A percentile compares a stretch with the other conserved stretches of the same genome.
These are phyloP conservation scores for Sarotherodon lohbergeri DNA, from an alignment of 2,113 vertebrate genomes.

Conservation along the genomic window DNA sequence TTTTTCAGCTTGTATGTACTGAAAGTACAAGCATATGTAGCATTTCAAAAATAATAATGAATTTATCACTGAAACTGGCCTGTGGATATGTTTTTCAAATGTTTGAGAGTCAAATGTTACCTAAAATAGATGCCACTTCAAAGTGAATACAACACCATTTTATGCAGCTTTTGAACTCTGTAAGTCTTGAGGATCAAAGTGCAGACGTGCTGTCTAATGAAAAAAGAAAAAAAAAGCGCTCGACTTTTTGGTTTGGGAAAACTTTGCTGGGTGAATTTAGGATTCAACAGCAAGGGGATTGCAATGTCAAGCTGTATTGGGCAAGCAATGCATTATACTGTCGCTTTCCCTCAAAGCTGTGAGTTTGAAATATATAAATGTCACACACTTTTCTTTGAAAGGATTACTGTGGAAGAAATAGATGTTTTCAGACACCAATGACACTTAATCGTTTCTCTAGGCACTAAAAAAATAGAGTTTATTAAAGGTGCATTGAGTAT, in stretches of 20 bases:
- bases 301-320: conserved; percentile 53
- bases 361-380: conserved; percentile 60
- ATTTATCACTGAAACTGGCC: not conserved
- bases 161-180: conserved; percentile 27
- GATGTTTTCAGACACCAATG: conserved; percentile 45
- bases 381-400: conserved; percentile 46
- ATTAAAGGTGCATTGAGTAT: conserved; percentile 19
- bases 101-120: conserved; percentile 13
- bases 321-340: conserved; percentile 50
- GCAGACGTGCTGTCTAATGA: not conserved
- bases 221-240: not conserved
- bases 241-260: conserved; percentile 25
- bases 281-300: conserved; percentile 44
- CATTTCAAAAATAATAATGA: not conserved
- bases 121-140: conserved; percentile 39
- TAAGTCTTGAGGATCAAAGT: conserved; percentile 40
- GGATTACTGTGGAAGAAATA: conserved; percentile 52
- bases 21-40: not conserved
- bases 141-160: conserved; percentile 15
- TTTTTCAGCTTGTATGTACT: not conserved
- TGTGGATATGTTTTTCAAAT: not conserved
- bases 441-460: conserved; percentile 31
- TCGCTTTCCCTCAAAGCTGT: conserved; percentile 36
- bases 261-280: conserved; percentile 41
- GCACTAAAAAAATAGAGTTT: conserved; percentile 9